Conservation (phyloP, 2,797 vertebrate genomes). For the Otus scops region DNA sequence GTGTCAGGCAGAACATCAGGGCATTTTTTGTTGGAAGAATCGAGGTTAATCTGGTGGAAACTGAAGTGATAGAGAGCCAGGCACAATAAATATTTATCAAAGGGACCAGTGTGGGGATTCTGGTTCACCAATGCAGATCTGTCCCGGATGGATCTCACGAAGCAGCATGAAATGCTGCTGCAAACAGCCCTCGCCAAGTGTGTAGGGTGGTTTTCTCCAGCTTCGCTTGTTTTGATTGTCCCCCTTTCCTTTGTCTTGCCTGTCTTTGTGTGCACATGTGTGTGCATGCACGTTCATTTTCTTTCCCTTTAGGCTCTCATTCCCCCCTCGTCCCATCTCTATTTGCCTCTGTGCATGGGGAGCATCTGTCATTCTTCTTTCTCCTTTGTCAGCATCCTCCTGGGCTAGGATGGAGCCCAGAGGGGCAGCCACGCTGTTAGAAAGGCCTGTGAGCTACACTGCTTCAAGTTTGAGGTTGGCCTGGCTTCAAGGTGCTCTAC, state of each 20-base stretch:
- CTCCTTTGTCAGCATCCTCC: slow-evolving; percentile 41
- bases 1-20: slow-evolving; percentile 37
- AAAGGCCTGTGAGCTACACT: neutral
- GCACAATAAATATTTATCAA: slow-evolving; percentile 58
- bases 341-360: neutral
- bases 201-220: neutral
- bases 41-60: slow-evolving; percentile 69
- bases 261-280: neutral
- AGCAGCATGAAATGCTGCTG: neutral
- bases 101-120: neutral
- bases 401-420: neutral
- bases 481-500: neutral
- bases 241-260: slow-evolving; percentile 35
- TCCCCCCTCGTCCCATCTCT: neutral
- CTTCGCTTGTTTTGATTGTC: neutral
- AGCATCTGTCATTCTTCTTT: slow-evolving; percentile 55
- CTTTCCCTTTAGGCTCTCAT: slow-evolving; percentile 46
- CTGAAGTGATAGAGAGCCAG: slow-evolving; percentile 52
- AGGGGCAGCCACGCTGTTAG: neutral
- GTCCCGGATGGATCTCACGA: neutral
- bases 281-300: neutral
- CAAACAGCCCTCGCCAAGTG: neutral
- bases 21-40: slow-evolving; percentile 51
- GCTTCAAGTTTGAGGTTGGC: neutral
- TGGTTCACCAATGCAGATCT: neutral